Conservation (phyloP, 2,113 vertebrate genomes). For the Falcunculus frontatus region DNA sequence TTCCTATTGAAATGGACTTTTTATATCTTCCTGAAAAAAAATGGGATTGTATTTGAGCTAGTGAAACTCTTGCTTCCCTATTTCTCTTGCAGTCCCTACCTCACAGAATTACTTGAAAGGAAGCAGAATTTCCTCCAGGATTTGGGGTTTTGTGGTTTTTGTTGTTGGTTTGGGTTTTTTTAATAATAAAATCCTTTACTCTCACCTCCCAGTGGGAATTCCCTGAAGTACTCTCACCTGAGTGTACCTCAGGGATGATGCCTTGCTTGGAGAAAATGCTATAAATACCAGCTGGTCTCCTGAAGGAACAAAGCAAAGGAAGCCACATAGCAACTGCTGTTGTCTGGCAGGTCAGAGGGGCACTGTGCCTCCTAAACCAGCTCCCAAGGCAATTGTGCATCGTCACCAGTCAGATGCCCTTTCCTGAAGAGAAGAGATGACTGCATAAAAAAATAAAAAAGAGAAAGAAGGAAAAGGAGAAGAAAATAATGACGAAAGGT, state of each 20-base stretch:
- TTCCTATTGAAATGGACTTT: not conserved
- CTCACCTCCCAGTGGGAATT: not conserved
- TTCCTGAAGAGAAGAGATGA: not conserved
- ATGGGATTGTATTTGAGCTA: not conserved
- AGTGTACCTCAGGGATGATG: not conserved
- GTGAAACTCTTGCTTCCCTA: not conserved
- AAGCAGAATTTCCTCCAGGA: not conserved
- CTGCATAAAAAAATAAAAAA: not conserved
- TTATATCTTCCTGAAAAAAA: not conserved
- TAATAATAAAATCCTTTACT: not conserved
- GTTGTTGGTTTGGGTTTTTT: not conserved
- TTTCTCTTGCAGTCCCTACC: not conserved
- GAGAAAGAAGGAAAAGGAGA: not conserved
- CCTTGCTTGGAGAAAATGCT: not conserved
- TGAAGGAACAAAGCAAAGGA: not conserved
- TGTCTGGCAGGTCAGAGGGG: not conserved
- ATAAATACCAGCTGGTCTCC: not conserved
- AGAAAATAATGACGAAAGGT: not conserved
- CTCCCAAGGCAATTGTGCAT: not conserved
- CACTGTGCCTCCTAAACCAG: not conserved
- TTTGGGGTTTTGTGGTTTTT: not conserved
- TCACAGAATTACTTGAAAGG: not conserved
- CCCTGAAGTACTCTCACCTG: not conserved
- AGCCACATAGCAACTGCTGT: not conserved
- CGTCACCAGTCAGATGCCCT: not conserved